Evolutionary conservation across 2,888 invertebrate species (phyloP), one percentile per base, ranked within the genome.

Genomic region (Plebejus argus): DNA sequence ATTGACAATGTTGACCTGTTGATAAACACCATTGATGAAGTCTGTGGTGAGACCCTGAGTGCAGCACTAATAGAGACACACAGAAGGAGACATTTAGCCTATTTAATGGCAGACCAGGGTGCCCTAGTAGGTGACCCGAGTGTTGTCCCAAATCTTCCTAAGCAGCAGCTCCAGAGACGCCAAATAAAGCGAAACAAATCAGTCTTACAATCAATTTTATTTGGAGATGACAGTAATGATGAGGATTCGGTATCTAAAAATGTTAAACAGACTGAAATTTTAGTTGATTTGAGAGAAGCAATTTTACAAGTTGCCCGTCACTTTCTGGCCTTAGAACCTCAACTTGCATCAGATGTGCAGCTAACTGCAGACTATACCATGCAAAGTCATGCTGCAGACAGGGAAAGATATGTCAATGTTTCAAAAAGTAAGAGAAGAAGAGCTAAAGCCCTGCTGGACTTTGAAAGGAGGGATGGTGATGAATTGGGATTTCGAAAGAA

Each of bases 401-500:
- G 99, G 90, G 98, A 99, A 84, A 97, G 97, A 89, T 99, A 98
- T 88, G 96, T 98, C n/a, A 98, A 98, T 91, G 98, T 98, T 0
- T 97, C 98, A 2, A 95, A 97, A 84, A 97, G 97, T 83, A 96
- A 98, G 80, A 97, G 97, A 83, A 95, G 99, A 81, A 95, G 99
- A 82, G 99, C 99, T 4, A 99, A 99, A 91, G 99, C 99, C 1
- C 93, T 99, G 80, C 95, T 99, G 84, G 99, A 99, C 94, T 99
- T 99, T 94, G 99, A 99, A 91, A 95, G 99, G 81, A 97, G 99
- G 87, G 99, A 99, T 91, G 99, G 99, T 82, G 99, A 99, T 94
- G 99, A 99, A 90, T 92, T 99, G 77, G 99, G 99, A 10, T 99
- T 99, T 90, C 96, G 99, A 77, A 99, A 99, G 91, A 99, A 99